Conservation (phyloP, 2,888 invertebrate genomes). For the Drosophila kanekoi region DNA sequence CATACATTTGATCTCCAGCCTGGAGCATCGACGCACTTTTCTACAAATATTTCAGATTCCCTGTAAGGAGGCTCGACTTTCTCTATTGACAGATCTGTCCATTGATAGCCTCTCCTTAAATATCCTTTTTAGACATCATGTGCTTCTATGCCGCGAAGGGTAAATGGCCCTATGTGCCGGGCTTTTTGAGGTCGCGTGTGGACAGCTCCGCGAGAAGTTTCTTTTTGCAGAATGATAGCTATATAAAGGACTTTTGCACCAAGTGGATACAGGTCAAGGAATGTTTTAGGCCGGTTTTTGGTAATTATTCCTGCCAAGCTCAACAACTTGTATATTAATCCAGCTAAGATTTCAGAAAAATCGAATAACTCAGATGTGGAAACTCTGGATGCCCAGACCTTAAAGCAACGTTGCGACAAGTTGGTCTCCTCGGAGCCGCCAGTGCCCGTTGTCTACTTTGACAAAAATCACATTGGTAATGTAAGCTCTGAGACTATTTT, state of each 20-base stretch:
- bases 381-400: constrained; percentile 52
- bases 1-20: constrained; percentile 75
- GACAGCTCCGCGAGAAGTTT: constrained; percentile 80
- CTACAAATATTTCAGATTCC: constrained; percentile 84
- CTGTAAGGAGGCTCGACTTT: constrained; percentile 64
- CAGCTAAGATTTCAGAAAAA: constrained; percentile 40
- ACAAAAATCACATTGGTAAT: constrained; percentile 83
- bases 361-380: constrained; percentile 68
- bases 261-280: constrained; percentile 84
- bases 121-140: constrained; percentile 76
- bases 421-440: constrained; percentile 60
- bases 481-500: constrained; percentile 82
- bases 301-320: constrained; percentile 41
- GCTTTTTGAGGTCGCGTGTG: constrained; percentile 82
- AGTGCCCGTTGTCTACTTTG: constrained; percentile 81
- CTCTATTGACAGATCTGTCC: too few relatives aligned
- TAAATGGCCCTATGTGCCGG: constrained; percentile 84
- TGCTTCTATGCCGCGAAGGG: constrained; percentile 85
- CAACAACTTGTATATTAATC: not conserved
- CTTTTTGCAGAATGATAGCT: constrained; percentile 81
- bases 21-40: constrained; percentile 81
- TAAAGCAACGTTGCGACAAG: constrained; percentile 64
- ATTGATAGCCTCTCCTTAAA: too few relatives aligned
- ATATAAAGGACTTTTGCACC: constrained; percentile 81
- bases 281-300: constrained; percentile 82